phyloP scores from a whole-genome alignment of 2,113 vertebrate species.

The Hyla sarda region DNA sequence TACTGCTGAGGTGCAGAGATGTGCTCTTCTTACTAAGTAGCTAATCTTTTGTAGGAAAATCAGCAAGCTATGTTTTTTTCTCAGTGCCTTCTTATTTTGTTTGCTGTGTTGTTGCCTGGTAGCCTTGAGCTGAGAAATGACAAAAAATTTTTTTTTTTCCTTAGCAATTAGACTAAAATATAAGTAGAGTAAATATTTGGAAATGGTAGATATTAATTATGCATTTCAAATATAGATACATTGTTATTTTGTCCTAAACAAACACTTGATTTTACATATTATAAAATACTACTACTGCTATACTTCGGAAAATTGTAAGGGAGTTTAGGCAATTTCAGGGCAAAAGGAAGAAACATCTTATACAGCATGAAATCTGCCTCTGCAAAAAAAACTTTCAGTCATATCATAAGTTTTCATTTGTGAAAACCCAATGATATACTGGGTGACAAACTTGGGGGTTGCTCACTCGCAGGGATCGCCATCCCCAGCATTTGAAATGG shows the following conservation, averaged over 20 bases:
- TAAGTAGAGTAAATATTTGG: background rate
- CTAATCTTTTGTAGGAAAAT: slow-evolving; percentile 29
- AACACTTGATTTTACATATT: background rate
- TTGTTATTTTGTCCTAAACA: background rate
- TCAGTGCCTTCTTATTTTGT: slow-evolving; percentile 22
- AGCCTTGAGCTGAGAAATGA: slow-evolving; percentile 7
- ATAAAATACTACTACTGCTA: background rate
- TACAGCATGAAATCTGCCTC: background rate
- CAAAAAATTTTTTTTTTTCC: background rate
- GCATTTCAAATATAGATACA: background rate
- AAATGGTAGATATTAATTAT: background rate
- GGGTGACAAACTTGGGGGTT: too few species aligned
- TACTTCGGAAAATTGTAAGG: background rate
- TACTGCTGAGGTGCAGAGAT: background rate
- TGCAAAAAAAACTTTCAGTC: background rate
- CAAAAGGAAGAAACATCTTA: background rate
- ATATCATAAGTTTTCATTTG: too few species aligned
- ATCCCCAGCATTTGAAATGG: too few species aligned
- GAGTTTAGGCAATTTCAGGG: background rate
- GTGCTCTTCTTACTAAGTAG: slow-evolving; percentile 38
- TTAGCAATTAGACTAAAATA: background rate
- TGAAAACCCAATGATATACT: too few species aligned
- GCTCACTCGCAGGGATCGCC: too few species aligned
- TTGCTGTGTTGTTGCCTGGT: slow-evolving; percentile 17
- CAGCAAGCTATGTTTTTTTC: slow-evolving; percentile 13